Evolutionary conservation across 2,797 vertebrate species (phyloP).

Genomic region (Cyprinodon diabolis): DNA sequence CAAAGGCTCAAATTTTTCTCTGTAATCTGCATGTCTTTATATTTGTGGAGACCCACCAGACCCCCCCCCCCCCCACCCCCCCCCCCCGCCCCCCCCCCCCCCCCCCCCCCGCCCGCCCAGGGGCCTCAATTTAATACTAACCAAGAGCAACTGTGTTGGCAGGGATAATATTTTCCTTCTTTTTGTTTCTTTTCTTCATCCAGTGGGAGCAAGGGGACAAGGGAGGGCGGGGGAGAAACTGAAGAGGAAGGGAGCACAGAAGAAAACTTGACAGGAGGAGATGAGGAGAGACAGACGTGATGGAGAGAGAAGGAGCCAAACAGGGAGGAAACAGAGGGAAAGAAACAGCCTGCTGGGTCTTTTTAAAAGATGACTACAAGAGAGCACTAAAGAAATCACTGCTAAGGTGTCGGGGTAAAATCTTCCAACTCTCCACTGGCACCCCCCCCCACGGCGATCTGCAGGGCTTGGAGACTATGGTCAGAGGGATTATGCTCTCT

Average conservation of each 20-base stretch:
- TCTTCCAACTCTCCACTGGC: conserved; percentile 71
- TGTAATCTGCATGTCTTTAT: conserved; percentile 71
- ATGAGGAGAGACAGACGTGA: conserved; percentile 44
- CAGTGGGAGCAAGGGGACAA: conserved; percentile 55
- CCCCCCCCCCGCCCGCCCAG: conserved; percentile 50
- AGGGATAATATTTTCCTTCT: conserved; percentile 69
- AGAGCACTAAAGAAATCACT: conserved; percentile 73
- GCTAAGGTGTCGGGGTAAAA: conserved; percentile 73
- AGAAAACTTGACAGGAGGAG: conserved; percentile 56
- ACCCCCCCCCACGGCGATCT: conserved; percentile 71
- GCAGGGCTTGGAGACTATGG: conserved; percentile 78
- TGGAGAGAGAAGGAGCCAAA: conserved; percentile 25
- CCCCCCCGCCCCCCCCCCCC: conserved; percentile 47
- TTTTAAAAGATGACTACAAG: conserved; percentile 64
- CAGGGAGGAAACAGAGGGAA: conserved; percentile 22
- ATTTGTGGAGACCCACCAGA: conserved; percentile 55
- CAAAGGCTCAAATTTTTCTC: conserved; percentile 56
- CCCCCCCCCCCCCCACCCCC: conserved; percentile 24
- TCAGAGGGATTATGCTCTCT: conserved; percentile 77
- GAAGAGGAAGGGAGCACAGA: conserved; percentile 43
- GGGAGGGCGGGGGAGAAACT: conserved; percentile 51
- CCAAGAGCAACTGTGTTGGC: conserved; percentile 66
- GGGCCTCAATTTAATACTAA: conserved; percentile 69
- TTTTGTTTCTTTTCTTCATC: conserved; percentile 60
- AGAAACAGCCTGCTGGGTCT: conserved; percentile 68